Evolutionary conservation across 92 coral and sea anemone species (phyloP), one percentile per base, ranked within the genome.

Genomic region (Phymanthus crucifer): DNA sequence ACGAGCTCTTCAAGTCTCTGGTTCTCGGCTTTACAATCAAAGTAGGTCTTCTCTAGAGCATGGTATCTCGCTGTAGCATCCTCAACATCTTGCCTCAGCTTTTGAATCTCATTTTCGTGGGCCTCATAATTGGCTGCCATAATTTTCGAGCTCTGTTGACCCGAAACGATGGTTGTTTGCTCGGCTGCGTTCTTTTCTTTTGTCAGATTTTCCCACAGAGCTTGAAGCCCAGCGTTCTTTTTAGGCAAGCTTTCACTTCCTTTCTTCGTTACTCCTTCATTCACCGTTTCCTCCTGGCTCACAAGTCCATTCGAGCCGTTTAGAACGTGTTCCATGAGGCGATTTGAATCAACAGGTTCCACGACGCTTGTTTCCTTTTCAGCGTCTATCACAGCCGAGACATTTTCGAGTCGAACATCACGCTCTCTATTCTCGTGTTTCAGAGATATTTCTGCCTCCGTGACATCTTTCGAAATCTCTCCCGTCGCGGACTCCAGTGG

Each of bases 1-100:
- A 92, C 80, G 43, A 87, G 89, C 6, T 47, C 71, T 23, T 66
- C 74, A 37, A 90, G 75, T 70, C 56, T 79, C 29, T 69, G 77
- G 58, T 92, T 90, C 40, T 90, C 94, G 32, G 80, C 85, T 54
- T 92, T 73, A 34, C 74, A 66, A 58, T 52, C 68, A 19, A 26
- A 47, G 56, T 71, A 57, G 3, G 67, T 48, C 48, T 89, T 83
- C 66, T 86, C 88, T 12, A 72, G 61, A 2, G 29, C 75, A 6
- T 40, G 31, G 48, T 77, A 43, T 9, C 70, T 84, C 34, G 1
- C 18, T 14, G 66, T 13, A 21, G 83, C 85, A 40, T 86, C 43
- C 3, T 74, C 68, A 27, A 89, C 50, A 35, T 86, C 84, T 57
- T 21, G 83, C 69, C 73, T 76, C 40, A 86, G 75, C 68, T 67